phyloP scores from a whole-genome alignment of 1,140 invertebrate genomes.

The Neodiprion fabricii region DNA sequence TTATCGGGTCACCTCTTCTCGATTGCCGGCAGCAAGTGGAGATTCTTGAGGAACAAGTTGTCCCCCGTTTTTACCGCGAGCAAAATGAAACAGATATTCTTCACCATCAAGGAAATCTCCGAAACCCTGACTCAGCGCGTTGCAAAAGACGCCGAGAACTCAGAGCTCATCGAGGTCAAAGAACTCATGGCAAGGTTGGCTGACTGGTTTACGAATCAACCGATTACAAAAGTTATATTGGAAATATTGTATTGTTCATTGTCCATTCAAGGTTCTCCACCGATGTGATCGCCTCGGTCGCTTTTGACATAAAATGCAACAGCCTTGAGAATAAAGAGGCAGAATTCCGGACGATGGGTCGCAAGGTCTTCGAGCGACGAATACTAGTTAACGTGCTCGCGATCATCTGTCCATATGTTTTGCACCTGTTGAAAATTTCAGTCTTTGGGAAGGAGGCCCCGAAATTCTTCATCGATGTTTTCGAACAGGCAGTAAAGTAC shows the following conservation, averaged over 20 bases:
- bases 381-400: constrained; percentile 32
- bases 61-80: constrained; percentile 65
- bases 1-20: constrained; percentile 63
- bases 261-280: constrained; percentile 58
- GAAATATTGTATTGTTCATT: constrained; percentile 36
- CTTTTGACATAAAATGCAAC: constrained; percentile 66
- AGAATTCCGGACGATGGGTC: constrained; percentile 35
- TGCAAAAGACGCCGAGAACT: constrained; percentile 30
- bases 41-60: constrained; percentile 59
- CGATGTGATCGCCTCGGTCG: constrained; percentile 66
- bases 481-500: constrained; percentile 60
- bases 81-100: constrained; percentile 66
- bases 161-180: constrained; percentile 45
- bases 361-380: constrained; percentile 42
- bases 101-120: constrained; percentile 54
- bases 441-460: constrained; percentile 33
- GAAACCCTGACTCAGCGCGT: constrained; percentile 45
- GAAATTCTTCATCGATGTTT: constrained; percentile 59
- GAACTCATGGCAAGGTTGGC: constrained; percentile 59
- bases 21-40: constrained; percentile 60
- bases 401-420: constrained; percentile 19
- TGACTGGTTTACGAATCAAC: constrained; percentile 16
- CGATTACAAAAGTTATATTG: constrained; percentile 32
- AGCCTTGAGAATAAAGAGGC: constrained; percentile 56
- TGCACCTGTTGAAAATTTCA: constrained; percentile 22